Base-by-base conservation (phyloP, 1,140 invertebrate genomes). In the Lepidurus packardi region DNA sequence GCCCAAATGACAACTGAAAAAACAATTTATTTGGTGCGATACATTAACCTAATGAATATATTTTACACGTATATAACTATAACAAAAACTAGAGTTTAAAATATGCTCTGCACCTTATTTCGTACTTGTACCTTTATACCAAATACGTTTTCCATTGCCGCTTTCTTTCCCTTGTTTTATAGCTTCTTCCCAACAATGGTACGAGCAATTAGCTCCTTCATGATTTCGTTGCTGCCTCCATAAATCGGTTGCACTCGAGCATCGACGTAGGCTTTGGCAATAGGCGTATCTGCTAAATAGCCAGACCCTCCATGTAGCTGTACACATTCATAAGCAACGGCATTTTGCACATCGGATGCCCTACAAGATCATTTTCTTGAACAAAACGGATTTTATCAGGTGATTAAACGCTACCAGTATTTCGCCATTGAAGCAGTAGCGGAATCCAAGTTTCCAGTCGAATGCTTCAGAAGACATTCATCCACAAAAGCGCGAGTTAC, bases 251-350 rank as follows among this genome's bases (percentile, higher is more conserved):
- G 86, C 0, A 87, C 86, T 53, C 86, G 80, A 43, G 86, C 82
- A 80, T 87, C 86, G 16, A 85, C 83, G 80, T 84, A 88, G 10
- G 86, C 82, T 65, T 82, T 82, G 73, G 85, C 83, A 74, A 88
- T 86, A 4, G 85, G 85, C 79, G 86, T 87, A 77, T 88, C 87
- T 83, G 82, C 84, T 85, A 88, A 87, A 82, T 86, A 88, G n/a
- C 87, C 87, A 83, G 85, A 86, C 6, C 87, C 87, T 24, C 87
- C 87, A 80, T 87, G 86, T 75, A 88, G 80, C 83, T 88, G 87
- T 25, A 88, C 79, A 80, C 86, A 87, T 73, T 85, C 80, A 74
- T 83, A 82, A 3, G 85, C 85, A 43, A 88, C 80, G 43, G 81
- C 81, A 79, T 87, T 87, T 81, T 87, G 84, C 75, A 87, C 79